Percentiles rank a stretch among this genome's conserved stretches.
These are phyloP conservation scores for Colletes latitarsis DNA, from an alignment of 1,140 invertebrate genomes.

Conservation along the genomic window DNA sequence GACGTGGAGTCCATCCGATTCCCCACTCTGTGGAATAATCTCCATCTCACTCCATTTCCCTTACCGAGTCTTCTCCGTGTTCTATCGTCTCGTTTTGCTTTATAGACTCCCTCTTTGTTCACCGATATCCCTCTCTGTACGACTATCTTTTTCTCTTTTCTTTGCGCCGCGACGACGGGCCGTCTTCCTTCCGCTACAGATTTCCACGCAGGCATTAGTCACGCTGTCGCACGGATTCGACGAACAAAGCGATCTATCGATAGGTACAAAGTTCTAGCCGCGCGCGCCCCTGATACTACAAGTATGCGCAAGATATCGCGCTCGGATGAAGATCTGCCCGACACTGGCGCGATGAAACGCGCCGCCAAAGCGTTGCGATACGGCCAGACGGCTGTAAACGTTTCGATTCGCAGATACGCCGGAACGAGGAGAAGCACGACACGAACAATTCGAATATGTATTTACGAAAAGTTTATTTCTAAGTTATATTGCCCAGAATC, in stretches of 20 bases:
- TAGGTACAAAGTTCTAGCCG: conserved; percentile 58
- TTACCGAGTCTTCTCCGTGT: conserved; percentile 27
- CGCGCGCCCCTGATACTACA: conserved; percentile 15
- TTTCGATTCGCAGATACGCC: neutral
- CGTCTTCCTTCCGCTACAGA: conserved; percentile 43
- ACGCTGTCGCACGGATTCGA: conserved; percentile 1
- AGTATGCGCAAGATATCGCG: conserved; percentile 22
- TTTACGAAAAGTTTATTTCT: too few species aligned
- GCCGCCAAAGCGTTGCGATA: too few species aligned
- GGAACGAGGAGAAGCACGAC: neutral
- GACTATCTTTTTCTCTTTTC: neutral
- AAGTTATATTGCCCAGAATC: too few species aligned
- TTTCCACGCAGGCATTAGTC: conserved; percentile 42
- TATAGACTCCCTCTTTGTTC: conserved; percentile 27
- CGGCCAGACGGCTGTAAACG: neutral
- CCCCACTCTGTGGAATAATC: conserved; percentile 52
- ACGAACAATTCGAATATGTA: too few species aligned
- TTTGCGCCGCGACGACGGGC: neutral
- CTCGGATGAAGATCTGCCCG: neutral
- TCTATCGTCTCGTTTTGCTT: conserved; percentile 26
- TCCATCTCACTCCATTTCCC: conserved; percentile 56
- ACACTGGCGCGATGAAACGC: neutral
- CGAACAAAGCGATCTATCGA: conserved; percentile 40
- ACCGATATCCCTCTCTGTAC: conserved; percentile 11
- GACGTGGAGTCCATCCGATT: conserved; percentile 61